phyloP scores from a whole-genome alignment of 2,797 vertebrate species.

The Notolepis coatsorum region DNA sequence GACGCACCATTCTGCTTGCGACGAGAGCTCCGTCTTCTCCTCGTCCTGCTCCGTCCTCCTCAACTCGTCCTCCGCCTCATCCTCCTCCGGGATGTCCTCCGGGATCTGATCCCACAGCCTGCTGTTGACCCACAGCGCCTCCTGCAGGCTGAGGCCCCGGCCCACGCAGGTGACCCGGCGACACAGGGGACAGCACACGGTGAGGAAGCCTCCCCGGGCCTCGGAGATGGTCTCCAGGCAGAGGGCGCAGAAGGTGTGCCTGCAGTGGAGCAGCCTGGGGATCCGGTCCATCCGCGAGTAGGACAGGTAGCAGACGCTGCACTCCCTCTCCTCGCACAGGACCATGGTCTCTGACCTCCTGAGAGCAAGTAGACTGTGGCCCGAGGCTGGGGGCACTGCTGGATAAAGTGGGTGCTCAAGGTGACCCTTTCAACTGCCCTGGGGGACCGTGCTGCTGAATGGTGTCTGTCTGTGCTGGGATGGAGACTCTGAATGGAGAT shows the following conservation, averaged over 20 bases:
- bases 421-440: background rate
- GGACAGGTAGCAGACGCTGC: slow-evolving; percentile 75
- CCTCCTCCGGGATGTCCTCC: slow-evolving; percentile 26
- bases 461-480: background rate
- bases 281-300: slow-evolving; percentile 73
- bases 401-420: too few relatives aligned
- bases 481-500: background rate
- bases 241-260: slow-evolving; percentile 79
- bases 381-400: too few relatives aligned
- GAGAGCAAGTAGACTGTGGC: background rate
- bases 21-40: slow-evolving; percentile 31
- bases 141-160: slow-evolving; percentile 63
- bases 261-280: slow-evolving; percentile 81
- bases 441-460: background rate
- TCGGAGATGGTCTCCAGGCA: slow-evolving; percentile 75
- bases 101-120: slow-evolving; percentile 76
- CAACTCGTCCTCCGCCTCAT: slow-evolving; percentile 17
- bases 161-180: slow-evolving; percentile 77
- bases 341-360: slow-evolving; percentile 60
- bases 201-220: slow-evolving; percentile 51
- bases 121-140: slow-evolving; percentile 79
- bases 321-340: slow-evolving; percentile 75
- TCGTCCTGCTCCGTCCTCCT: slow-evolving; percentile 30
- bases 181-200: slow-evolving; percentile 79
- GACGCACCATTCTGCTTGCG: slow-evolving; percentile 68